A percentile compares a stretch with the other conserved stretches of the same genome.
phyloP scores from a whole-genome alignment of 30 jellyfish, hydroid and myxozoan genomes.

The Hydractinia symbiolongicarpus region DNA sequence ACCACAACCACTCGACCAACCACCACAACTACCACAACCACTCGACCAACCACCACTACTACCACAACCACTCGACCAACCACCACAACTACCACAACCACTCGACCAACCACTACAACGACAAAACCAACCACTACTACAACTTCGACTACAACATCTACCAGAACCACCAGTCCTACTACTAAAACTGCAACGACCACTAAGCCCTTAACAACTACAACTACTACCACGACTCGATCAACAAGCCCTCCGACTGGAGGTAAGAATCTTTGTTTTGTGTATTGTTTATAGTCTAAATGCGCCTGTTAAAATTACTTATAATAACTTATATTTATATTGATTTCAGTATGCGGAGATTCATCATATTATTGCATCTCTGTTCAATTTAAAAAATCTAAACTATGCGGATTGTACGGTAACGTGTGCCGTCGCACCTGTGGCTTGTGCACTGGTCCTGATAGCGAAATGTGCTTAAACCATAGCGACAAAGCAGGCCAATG shows the following conservation, averaged over 20 bases:
- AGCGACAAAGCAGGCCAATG: background rate
- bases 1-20: slow-evolving; percentile 18
- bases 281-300: background rate
- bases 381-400: background rate
- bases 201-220: background rate
- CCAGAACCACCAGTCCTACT: background rate
- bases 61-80: slow-evolving; percentile 21
- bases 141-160: slow-evolving; percentile 27
- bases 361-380: background rate
- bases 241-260: background rate
- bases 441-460: background rate
- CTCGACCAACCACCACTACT: slow-evolving; percentile 24
- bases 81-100: slow-evolving; percentile 32
- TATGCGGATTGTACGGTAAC: background rate
- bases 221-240: background rate
- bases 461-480: slow-evolving; percentile 11
- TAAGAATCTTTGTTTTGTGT: background rate
- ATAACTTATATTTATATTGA: background rate
- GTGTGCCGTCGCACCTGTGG: background rate
- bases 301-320: no score
- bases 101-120: slow-evolving; percentile 20
- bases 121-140: slow-evolving; percentile 25
- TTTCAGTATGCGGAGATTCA: background rate
- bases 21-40: slow-evolving; percentile 23
- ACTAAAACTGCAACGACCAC: background rate